phyloP scores from a whole-genome alignment of 1,140 invertebrate species.

The Sweltsa coloradensis region DNA sequence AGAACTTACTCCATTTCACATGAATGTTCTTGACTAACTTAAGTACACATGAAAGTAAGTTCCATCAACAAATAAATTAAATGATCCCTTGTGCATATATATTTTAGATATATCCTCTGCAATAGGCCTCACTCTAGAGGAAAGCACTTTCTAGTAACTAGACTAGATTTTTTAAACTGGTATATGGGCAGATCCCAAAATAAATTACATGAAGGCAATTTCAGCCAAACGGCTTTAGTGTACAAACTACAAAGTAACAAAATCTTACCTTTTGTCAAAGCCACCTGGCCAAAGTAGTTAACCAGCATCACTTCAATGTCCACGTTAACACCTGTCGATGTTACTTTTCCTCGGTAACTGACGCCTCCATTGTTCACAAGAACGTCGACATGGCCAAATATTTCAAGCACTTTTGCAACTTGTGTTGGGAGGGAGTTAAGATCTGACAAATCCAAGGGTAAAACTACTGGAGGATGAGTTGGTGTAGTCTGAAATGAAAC shows the following conservation, averaged over 20 bases:
- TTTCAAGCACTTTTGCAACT: conserved; percentile 47
- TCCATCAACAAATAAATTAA: too few relatives aligned
- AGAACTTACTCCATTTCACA: too few relatives aligned
- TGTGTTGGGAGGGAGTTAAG: conserved; percentile 46
- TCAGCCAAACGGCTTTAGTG: too few relatives aligned
- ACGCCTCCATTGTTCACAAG: conserved; percentile 89
- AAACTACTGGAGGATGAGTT: conserved; percentile 57
- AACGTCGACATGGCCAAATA: conserved; percentile 71
- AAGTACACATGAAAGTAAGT: too few relatives aligned
- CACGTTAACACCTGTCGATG: conserved; percentile 69
- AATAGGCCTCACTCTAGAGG: neutral
- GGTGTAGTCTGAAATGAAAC: conserved; percentile 37
- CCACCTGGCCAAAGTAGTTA: conserved; percentile 89
- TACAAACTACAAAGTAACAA: conserved; percentile 10
- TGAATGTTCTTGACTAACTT: too few relatives aligned
- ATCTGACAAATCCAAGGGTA: conserved; percentile 67
- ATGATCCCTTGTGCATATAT: too few relatives aligned
- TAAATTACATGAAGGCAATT: too few relatives aligned
- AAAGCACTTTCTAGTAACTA: conserved; percentile 4
- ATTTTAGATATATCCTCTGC: too few relatives aligned
- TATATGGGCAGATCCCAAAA: too few relatives aligned
- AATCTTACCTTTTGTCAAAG: conserved; percentile 73
- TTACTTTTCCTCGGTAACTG: conserved; percentile 63
- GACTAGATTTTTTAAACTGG: too few relatives aligned
- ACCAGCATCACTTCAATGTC: conserved; percentile 82